Evolutionary conservation across 1,140 invertebrate genomes (phyloP).

Genomic region (Drosophila aff.): DNA sequence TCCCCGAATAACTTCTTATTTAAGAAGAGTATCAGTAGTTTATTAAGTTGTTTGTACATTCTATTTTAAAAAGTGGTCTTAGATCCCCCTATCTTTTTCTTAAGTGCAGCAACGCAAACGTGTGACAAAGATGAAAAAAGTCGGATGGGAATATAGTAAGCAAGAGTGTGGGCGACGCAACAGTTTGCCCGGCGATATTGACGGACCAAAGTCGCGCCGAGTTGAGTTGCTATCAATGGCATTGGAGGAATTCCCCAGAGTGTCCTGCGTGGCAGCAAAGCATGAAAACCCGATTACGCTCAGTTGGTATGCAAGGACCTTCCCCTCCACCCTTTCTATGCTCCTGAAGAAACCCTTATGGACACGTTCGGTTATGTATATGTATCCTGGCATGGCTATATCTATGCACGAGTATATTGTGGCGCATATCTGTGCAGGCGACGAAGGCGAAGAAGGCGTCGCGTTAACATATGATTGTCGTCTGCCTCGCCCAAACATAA

Average conservation of each 20-base stretch:
- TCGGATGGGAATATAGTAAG: conserved; percentile 2
- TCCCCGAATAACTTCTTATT: too few species aligned
- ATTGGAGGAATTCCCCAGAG: conserved; percentile 66
- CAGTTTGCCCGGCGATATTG: conserved; percentile 66
- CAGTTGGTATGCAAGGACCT: conserved; percentile 69
- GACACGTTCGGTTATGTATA: conserved; percentile 3
- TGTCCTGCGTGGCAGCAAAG: conserved; percentile 46
- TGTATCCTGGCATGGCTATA: conserved; percentile 1
- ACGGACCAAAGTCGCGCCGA: conserved; percentile 51
- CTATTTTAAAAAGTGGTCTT: not conserved
- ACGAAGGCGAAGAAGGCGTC: conserved; percentile 48
- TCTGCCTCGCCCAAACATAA: conserved; percentile 69
- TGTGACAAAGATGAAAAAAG: conserved; percentile 54
- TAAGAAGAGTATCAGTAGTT: not conserved
- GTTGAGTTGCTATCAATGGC: conserved; percentile 69
- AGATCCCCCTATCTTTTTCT: not conserved
- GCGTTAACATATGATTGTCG: conserved; percentile 81
- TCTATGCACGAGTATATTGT: conserved; percentile 1
- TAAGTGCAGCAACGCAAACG: conserved; percentile 34
- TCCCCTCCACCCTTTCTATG: not conserved
- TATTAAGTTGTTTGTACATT: too few species aligned
- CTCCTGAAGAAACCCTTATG: conserved; percentile 5
- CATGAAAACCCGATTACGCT: conserved; percentile 72
- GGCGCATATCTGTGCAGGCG: conserved; percentile 62
- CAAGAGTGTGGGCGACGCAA: conserved; percentile 41